Evolutionary conservation across 2,797 vertebrate species (phyloP).

Genomic region (Neopelma chrysocephalum): DNA sequence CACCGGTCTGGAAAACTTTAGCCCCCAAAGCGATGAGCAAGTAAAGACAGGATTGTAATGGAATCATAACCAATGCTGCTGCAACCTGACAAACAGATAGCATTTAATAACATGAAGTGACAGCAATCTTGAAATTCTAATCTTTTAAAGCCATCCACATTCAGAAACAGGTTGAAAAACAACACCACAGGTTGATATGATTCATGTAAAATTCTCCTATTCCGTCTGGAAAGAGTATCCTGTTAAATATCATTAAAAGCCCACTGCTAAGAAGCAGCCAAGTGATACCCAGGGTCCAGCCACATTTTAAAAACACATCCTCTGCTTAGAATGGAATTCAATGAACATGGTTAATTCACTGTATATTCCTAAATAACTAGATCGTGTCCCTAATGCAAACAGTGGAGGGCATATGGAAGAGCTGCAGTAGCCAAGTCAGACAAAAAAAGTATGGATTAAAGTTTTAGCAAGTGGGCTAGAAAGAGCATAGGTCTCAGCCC

Average conservation of each 20-base stretch:
- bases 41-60: neutral
- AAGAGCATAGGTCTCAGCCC: conserved; percentile 64
- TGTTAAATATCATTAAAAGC: neutral
- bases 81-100: neutral
- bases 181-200: neutral
- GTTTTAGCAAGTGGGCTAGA: conserved; percentile 62
- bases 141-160: neutral
- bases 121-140: neutral
- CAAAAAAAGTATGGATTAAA: conserved; percentile 58
- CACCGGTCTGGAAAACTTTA: neutral
- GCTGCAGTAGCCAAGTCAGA: neutral
- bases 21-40: neutral
- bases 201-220: neutral
- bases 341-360: neutral
- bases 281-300: neutral
- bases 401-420: neutral
- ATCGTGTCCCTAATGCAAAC: neutral
- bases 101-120: neutral
- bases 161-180: neutral
- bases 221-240: neutral
- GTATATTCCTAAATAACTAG: neutral
- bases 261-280: neutral
- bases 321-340: neutral
- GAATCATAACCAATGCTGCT: neutral
- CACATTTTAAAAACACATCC: neutral